Evolutionary conservation across 2,113 vertebrate species (phyloP).

Genomic region (Rhynchopsitta pachyrhyncha): DNA sequence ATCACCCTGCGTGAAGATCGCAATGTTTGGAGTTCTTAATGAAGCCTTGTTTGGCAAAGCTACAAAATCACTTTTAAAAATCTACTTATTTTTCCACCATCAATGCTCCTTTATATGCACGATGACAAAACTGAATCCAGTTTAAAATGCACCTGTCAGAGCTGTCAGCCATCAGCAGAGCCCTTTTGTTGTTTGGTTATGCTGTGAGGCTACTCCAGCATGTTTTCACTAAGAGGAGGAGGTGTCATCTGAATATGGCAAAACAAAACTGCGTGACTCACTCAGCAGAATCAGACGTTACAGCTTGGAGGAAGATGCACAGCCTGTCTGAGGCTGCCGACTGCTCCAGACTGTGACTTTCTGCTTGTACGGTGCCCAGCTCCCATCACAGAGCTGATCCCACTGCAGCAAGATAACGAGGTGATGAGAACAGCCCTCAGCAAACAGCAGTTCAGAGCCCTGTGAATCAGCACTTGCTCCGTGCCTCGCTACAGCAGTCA

Average conservation of each 20-base stretch:
- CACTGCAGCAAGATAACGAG: neutral
- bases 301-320: neutral
- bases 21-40: neutral
- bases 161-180: constrained; percentile 50
- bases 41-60: neutral
- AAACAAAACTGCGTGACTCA: constrained; percentile 51
- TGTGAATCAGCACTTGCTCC: neutral
- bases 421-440: neutral
- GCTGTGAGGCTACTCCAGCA: constrained; percentile 15
- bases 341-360: neutral
- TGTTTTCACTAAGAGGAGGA: constrained; percentile 57
- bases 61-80: constrained; percentile 31
- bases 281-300: neutral
- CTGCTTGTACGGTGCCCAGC: neutral
- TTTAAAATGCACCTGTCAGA: constrained; percentile 58
- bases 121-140: constrained; percentile 40
- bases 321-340: neutral
- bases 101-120: neutral
- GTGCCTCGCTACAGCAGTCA: neutral
- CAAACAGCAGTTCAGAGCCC: neutral
- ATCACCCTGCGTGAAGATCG: neutral
- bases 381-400: neutral
- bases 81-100: neutral
- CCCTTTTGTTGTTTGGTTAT: constrained; percentile 42
- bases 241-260: constrained; percentile 55